phyloP scores from a whole-genome alignment of 2,797 vertebrate species.

The Thripadectes ignobilis region DNA sequence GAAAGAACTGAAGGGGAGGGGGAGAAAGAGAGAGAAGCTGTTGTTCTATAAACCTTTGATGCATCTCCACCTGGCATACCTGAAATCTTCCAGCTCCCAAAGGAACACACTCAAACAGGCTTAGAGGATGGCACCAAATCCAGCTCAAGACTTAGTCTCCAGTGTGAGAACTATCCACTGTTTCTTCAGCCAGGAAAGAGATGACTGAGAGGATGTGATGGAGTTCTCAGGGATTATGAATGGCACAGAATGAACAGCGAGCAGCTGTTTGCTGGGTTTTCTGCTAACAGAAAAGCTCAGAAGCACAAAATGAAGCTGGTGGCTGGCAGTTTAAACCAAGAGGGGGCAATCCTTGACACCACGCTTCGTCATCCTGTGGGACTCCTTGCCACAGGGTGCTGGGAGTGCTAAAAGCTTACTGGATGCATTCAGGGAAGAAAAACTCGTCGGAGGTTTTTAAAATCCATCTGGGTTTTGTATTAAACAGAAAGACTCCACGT shows the following conservation, averaged over 20 bases:
- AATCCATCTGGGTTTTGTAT: slow-evolving; percentile 44
- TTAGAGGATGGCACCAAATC: background rate
- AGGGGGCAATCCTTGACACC: background rate
- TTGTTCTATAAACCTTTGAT: background rate
- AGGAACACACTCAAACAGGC: background rate
- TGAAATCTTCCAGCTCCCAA: background rate
- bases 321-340: background rate
- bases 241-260: background rate
- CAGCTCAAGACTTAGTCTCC: background rate
- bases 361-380: background rate
- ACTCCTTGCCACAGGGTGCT: background rate
- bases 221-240: background rate
- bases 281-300: background rate
- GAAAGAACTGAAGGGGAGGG: background rate
- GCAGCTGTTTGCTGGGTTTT: background rate
- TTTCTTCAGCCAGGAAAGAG: background rate
- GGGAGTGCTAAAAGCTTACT: background rate
- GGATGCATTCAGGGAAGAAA: slow-evolving; percentile 4
- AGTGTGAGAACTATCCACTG: background rate
- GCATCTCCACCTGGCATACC: background rate
- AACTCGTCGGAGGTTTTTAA: slow-evolving; percentile 14
- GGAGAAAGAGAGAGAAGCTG: background rate
- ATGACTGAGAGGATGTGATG: background rate
- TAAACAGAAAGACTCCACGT: slow-evolving; percentile 23
- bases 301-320: background rate